Evolutionary conservation across 2,797 vertebrate genomes (phyloP), one percentile per base, ranked within the genome.

Genomic region (Odontamblyopus rebecca): DNA sequence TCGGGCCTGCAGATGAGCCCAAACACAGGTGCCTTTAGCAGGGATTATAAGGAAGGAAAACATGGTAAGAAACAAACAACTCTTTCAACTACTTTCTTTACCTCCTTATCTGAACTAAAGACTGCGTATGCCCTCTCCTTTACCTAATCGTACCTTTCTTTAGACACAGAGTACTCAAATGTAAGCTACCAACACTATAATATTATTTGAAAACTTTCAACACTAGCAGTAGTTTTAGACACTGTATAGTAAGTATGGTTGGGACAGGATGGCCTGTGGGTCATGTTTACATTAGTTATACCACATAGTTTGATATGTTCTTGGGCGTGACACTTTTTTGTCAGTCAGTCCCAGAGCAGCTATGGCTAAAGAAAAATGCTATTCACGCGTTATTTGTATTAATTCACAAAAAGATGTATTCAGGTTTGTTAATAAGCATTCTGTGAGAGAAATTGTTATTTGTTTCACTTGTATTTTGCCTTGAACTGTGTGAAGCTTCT

Each of bases 41-140:
- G 70, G 79, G 81, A 79, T 76, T 50, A 70, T 50, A 82, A 69
- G 61, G 68, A 53, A 77, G 81, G 83, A 82, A 90, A 94, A 90
- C 82, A 94, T 93, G 94, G 94, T 95, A 87, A 88, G 92, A 72
- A 48, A 61, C 27, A 41, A 26, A 60, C 30, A 63, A 64, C 62
- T 4, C 2, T 67, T 72, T 68, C 12, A 71, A 83, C 69, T 72
- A 63, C 62, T 74, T 70, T 26, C n/a, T 23, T 41, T 35, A 63
- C 15, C 71, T 86, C 74, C 69, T 38, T 38, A 29, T 71, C 64
- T 62, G 30, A 65, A 59, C 6, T 63, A 41, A 53, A 72, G 60
- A 30, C 9, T 61, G 16, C 59, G 18, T 56, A 65, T 51, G 18
- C 62, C 70, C 30, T 74, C 63, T 71, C 68, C 65, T 70, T 13